Conservation (phyloP, 1,140 invertebrate species). For the Ostrea denselamellosa region DNA sequence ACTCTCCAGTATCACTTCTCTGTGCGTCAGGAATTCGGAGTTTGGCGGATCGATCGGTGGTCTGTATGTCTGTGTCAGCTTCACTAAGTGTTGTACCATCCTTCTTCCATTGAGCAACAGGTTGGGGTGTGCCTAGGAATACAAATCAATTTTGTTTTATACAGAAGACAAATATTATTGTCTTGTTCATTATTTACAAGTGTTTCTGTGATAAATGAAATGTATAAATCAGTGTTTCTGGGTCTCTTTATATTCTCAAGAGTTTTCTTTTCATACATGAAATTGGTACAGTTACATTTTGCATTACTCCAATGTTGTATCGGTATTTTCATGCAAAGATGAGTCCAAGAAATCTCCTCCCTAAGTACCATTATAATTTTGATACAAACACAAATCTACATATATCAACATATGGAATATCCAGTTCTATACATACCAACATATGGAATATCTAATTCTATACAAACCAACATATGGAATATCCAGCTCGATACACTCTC, state of each 20-base stretch:
- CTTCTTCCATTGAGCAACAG: constrained; percentile 76
- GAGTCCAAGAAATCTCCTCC: too few relatives aligned
- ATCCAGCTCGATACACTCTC: constrained; percentile 80
- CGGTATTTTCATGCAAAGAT: too few relatives aligned
- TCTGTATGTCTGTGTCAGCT: constrained; percentile 70
- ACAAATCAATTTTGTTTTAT: neutral
- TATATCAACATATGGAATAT: constrained; percentile 95
- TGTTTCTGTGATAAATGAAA: too few relatives aligned
- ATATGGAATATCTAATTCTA: constrained; percentile 89
- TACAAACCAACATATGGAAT: constrained; percentile 91
- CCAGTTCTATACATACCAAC: constrained; percentile 82
- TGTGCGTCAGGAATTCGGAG: constrained; percentile 83
- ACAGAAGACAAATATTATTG: neutral
- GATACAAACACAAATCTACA: neutral
- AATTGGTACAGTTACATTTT: too few relatives aligned
- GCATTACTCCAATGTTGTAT: too few relatives aligned
- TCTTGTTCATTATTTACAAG: too few relatives aligned
- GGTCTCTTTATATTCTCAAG: too few relatives aligned
- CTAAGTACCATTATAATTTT: too few relatives aligned
- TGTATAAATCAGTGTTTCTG: too few relatives aligned
- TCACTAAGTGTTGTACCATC: constrained; percentile 80
- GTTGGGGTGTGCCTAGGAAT: constrained; percentile 74
- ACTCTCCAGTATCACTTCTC: constrained; percentile 93
- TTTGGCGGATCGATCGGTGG: constrained; percentile 62
- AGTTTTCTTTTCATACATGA: too few relatives aligned